These are phyloP conservation scores for Geophilus truncorum DNA, from an alignment of 2,888 invertebrate genomes.

Conservation along the genomic window DNA sequence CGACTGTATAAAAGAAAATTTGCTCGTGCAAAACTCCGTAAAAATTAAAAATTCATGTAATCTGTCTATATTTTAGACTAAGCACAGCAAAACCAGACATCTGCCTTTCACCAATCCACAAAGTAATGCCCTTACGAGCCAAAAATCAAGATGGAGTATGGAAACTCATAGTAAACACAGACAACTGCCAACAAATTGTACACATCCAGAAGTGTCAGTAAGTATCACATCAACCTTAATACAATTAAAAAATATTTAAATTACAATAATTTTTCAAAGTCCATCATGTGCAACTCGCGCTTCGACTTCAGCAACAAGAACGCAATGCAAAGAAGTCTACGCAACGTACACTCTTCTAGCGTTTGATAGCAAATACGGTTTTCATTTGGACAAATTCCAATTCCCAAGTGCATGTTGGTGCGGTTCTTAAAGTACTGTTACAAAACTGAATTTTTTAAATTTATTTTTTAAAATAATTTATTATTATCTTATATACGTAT, in stretches of 20 bases:
- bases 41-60: not conserved
- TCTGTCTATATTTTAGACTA: not conserved
- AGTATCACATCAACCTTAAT: too few relatives aligned
- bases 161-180: not conserved
- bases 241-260: too few relatives aligned
- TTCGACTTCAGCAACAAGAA: not conserved
- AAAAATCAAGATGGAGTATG: not conserved
- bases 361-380: not conserved
- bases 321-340: not conserved
- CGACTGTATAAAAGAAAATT: too few relatives aligned
- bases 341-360: not conserved
- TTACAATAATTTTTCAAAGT: not conserved
- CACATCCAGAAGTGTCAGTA: not conserved
- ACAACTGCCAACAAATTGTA: not conserved
- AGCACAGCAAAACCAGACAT: not conserved
- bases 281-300: not conserved
- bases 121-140: not conserved
- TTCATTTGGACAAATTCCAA: not conserved
- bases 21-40: too few relatives aligned
- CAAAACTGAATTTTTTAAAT: too few relatives aligned
- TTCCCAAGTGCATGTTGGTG: not conserved
- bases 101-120: not conserved
- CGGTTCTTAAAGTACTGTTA: too few relatives aligned
- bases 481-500: too few relatives aligned
- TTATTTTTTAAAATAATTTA: too few relatives aligned